Base-by-base conservation (phyloP, 2,113 vertebrate species). In the Syrmaticus mikado region DNA sequence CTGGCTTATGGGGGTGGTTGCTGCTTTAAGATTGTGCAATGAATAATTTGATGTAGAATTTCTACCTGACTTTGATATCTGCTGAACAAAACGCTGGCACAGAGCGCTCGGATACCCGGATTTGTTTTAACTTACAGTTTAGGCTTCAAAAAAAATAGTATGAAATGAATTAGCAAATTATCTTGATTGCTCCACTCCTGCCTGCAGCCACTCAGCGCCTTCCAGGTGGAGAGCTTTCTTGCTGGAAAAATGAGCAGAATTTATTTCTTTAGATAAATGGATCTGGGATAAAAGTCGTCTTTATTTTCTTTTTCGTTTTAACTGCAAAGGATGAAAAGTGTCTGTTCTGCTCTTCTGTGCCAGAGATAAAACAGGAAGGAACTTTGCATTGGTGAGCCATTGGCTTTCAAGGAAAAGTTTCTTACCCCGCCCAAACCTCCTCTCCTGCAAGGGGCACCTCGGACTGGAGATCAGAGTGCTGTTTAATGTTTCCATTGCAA, bases 201-300 rank as follows among this genome's bases (percentile, higher is more conserved):
- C 55, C 55, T 58, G 55, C 55, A 58, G 55, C 55, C 55, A n/a
- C 11, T 11, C 55, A 58, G 32, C 10, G 11, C 11, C 10, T n/a
- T 58, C 18, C 55, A 58, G 55, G 55, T 58, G 55, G 55, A 58
- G 30, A n/a, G 55, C 55, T 58, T 55, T 55, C 28, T 55, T 55
- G 53, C 28, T 55, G 55, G 32, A 57, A 57, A 57, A 89, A 81
- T 82, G 91, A 95, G 78, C 32, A 34, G 84, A 87, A 89, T 94
- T 91, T 92, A 85, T 89, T 85, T 81, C 87, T 82, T 53, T 72
- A 94, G 89, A 94, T 91, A 87, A 93, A 92, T 92, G 91, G 55
- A 67, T 76, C n/a, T 57, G 84, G 89, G 87, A 94, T 94, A 92
- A 96, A 96, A 95, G 91, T 83, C 38, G 68, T 77, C 91, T 89